Evolutionary conservation across 2,797 vertebrate species (phyloP), one percentile per base, ranked within the genome.

Genomic region (Cuniculus paca): DNA sequence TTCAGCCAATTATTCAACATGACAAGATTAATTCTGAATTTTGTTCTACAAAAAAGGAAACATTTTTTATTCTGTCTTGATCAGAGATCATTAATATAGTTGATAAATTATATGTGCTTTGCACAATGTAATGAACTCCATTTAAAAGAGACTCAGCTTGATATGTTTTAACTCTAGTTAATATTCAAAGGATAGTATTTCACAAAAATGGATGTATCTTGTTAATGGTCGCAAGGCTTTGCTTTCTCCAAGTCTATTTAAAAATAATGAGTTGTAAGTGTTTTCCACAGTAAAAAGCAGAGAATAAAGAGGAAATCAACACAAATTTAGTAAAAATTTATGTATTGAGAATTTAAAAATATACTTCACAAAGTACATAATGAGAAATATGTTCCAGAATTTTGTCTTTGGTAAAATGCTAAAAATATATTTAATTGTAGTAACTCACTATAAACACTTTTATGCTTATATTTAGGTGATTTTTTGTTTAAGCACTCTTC

Each of bases 11-110:
- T 96, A 93, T 65, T 91, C 58, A 95, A 52, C 36, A 75, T 54
- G 48, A 63, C 20, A 80, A 74, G 31, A 63, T 92, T 96, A 85
- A 95, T 95, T 95, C 22, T 82, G 52, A 93, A 94, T 70, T 97
- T 97, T 95, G 6, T 96, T 96, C 88, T 52, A 16, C 72, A 19
- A 48, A 54, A 81, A 34, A 68, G 81, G 16, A 98, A 94, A 60
- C 1, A 86, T 81, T 93, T 97, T 97, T 97, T 80, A 91, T 83
- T 95, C 48, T 96, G 56, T 88, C 95, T 90, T 93, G 83, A 95
- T 95, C 78, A 88, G 8, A 91, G n/a, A 72, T 97, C 86, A 94
- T 98, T 97, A 97, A 91, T 96, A 78, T 2, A 93, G 34, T 56
- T 65, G 86, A 95, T 72, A 54, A 97, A 96, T 34, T 95, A 36